Base-by-base conservation (phyloP, 1,140 invertebrate genomes). In the Trachymyrmex septentrionalis region DNA sequence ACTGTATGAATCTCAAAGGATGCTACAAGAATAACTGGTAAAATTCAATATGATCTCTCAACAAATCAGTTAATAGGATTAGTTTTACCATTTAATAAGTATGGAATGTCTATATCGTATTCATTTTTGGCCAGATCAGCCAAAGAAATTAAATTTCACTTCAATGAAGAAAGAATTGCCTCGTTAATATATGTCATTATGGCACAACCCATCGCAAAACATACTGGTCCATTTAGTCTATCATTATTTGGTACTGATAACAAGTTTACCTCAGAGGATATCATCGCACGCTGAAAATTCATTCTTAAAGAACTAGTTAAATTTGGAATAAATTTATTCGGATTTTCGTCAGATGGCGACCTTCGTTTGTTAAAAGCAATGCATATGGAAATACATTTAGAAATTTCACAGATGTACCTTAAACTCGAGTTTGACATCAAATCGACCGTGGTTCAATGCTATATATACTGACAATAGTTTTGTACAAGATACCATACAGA, bases 291-390 rank as follows among this genome's bases (percentile, higher is more conserved):
- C 9, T 57, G 55, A n/a, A 57, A 57, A 57, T 57, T 57, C n/a
- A 57, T 57, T 21, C 9, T 21, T 57, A 57, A 57, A 57, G 9
- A 57, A 57, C 55, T 57, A 57, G n/a, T n/a, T 57, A 57, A 57
- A 57, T n/a, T 21, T 57, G n/a, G 7, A 57, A 57, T 57, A 57
- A 57, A 21, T 57, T n/a, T 57, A 57, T n/a, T 57, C 2, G 7
- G 55, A 57, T 57, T 57, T 57, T 21, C n/a, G n/a, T 57, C 7
- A 57, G 55, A 57, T 57, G 9, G n/a, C 2, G 55, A 21, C n/a
- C 9, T 9, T 57, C 55, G n/a, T 57, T 57, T 57, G n/a, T 57
- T 57, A 57, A 57, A 57, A 57, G n/a, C 55, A 57, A 57, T 57
- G 2, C 19, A 9, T n/a, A 21, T 7, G 55, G 55, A 57, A 57